These are phyloP conservation scores for Chaetorhynchus papuensis DNA, from an alignment of 2,113 vertebrate genomes.

Conservation along the genomic window DNA sequence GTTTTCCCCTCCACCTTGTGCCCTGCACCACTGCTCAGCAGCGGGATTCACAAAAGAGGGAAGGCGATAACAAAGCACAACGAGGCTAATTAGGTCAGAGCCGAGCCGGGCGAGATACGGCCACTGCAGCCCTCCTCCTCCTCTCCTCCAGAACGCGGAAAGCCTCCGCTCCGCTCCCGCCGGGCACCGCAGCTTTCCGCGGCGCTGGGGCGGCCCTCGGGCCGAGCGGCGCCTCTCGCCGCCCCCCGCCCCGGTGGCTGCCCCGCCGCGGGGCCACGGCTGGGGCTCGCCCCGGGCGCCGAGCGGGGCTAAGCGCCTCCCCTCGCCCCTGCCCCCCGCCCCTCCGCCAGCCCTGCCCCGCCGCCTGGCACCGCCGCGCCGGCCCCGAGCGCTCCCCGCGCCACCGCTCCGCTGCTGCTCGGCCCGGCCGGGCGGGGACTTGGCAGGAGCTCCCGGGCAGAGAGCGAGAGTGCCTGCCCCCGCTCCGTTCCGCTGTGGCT, in stretches of 20 bases:
- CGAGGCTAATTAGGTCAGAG: slow-evolving; percentile 44
- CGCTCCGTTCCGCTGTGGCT: slow-evolving; percentile 53
- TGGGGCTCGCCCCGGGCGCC: slow-evolving; percentile 32
- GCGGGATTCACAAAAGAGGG: not conserved
- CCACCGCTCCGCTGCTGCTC: slow-evolving; percentile 45
- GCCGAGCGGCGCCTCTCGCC: not conserved
- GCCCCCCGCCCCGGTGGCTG: not conserved
- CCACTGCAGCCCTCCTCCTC: not conserved
- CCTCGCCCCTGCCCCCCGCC: slow-evolving; percentile 40
- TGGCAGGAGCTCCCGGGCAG: slow-evolving; percentile 24
- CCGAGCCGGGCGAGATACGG: not conserved
- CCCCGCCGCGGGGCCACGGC: not conserved
- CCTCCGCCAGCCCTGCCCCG: slow-evolving; percentile 51
- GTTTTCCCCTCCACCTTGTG: not conserved
- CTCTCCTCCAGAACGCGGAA: not conserved
- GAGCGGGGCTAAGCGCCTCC: slow-evolving; percentile 41
- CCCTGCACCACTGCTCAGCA: not conserved
- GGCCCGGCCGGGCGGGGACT: slow-evolving; percentile 37
- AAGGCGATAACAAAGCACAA: slow-evolving; percentile 5
- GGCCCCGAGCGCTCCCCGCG: slow-evolving; percentile 54
- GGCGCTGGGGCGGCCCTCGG: not conserved
- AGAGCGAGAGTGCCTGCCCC: slow-evolving; percentile 58
- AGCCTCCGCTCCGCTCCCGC: not conserved
- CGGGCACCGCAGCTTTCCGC: not conserved
- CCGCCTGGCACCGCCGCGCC: slow-evolving; percentile 15